Evolutionary conservation across 2,797 vertebrate species (phyloP).

Genomic region (Gallinago solitaria): DNA sequence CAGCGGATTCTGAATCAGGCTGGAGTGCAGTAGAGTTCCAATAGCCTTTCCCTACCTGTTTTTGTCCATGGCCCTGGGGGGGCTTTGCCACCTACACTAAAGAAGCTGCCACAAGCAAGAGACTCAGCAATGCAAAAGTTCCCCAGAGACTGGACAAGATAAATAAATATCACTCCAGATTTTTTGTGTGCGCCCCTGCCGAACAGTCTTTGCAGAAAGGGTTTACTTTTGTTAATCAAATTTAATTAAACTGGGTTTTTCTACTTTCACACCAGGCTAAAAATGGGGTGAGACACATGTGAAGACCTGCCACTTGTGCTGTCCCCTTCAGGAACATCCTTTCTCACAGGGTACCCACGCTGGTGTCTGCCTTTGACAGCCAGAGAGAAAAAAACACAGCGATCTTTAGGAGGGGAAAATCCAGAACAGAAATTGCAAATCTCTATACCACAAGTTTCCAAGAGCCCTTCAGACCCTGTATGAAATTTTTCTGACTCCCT

Average conservation of each 20-base stretch:
- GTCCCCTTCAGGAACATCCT: background rate
- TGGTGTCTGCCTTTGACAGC: background rate
- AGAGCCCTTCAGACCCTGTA: background rate
- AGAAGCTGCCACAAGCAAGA: background rate
- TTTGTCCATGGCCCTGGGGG: background rate
- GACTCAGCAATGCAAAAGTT: background rate
- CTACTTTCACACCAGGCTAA: background rate
- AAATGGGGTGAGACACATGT: background rate
- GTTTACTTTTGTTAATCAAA: background rate
- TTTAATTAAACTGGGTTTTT: background rate
- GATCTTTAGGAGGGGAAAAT: background rate
- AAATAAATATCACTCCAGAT: background rate
- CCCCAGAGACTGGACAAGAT: background rate
- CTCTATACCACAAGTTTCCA: background rate
- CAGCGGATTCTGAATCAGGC: background rate
- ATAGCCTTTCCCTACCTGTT: background rate
- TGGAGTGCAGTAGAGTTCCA: background rate
- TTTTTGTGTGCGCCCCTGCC: background rate
- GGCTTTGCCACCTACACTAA: background rate
- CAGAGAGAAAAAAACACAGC: background rate
- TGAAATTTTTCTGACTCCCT: background rate
- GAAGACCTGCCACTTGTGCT: background rate
- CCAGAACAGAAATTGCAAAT: background rate
- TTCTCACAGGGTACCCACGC: background rate
- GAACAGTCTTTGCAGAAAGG: background rate